Evolutionary conservation across 2,888 invertebrate species (phyloP), one percentile per base, ranked within the genome.

Genomic region (Dicroscelio sp.): DNA sequence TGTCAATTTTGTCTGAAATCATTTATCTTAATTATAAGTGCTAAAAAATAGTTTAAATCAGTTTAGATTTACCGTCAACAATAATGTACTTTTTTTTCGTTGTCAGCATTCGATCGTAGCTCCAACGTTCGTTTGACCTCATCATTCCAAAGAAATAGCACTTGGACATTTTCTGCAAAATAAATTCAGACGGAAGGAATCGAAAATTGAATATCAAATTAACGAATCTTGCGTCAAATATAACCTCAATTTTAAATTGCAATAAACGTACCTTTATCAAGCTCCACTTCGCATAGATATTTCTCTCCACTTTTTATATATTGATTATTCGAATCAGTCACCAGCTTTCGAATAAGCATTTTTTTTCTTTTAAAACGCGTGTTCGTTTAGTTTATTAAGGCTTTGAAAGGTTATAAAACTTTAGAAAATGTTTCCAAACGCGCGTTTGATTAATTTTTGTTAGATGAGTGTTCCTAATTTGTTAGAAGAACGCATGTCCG

Each of bases 301-400:
- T 67, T 67, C 35, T 67, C 67, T 67, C 67, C 67, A 67, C 33
- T 31, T 67, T 67, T 67, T 67, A 67, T 67, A n/a, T 67, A 67
- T 12, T 67, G 12, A n/a, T n/a, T n/a, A 35, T 67, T 67, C 12
- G 67, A 67, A 35, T 67, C 67, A 8, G 35, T 67, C 4, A 67
- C n/a, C n/a, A 67, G 23, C 20, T 67, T 67, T 35, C n/a, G 10
- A 67, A 67, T 67, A 12, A 67, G 35, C 67, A 67, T 67, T 17
- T 38, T 43, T 43, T 43, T 43, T n/a, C 43, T 55, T 55, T 55
- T 55, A 55, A 55, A 55, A 55, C 55, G 55, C 55, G 43, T 43
- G 43, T 43, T 17, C 43, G 43, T 43, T 43, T 43, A 43, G 43
- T 43, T 43, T 17, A 43, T 43, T 43, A 43, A 43, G 43, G 17